Evolutionary conservation across 2,113 vertebrate species (phyloP).

Genomic region (Anoplopoma fimbria): DNA sequence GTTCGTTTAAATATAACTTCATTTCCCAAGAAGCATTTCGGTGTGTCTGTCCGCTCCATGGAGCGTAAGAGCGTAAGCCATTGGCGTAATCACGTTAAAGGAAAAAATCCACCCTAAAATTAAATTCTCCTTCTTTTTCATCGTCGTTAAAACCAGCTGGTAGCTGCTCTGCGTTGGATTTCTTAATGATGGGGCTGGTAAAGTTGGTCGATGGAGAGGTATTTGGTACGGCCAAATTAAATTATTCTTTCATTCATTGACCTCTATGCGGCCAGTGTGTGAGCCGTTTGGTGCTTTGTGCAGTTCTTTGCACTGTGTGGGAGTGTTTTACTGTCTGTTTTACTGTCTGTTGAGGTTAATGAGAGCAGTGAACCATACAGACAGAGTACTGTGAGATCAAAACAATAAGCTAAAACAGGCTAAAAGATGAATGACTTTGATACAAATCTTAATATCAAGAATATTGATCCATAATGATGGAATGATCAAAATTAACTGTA

Average conservation of each 20-base stretch:
- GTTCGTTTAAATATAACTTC: not conserved
- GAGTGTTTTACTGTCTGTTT: not conserved
- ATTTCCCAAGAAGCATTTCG: slow-evolving; percentile 20
- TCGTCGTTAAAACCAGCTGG: not conserved
- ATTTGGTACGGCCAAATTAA: not conserved
- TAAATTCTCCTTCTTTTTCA: not conserved
- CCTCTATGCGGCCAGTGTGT: not conserved
- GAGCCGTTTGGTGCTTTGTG: too few relatives aligned
- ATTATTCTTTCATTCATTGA: not conserved
- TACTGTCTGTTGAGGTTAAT: not conserved
- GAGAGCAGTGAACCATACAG: too few relatives aligned
- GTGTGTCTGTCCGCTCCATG: not conserved
- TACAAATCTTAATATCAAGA: too few relatives aligned
- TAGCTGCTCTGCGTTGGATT: not conserved
- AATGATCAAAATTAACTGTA: too few relatives aligned
- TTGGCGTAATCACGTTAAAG: not conserved
- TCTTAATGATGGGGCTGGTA: not conserved
- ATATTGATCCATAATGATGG: too few relatives aligned
- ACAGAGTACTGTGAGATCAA: too few relatives aligned
- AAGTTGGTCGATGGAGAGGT: not conserved
- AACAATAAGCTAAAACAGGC: too few relatives aligned
- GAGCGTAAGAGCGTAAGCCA: not conserved
- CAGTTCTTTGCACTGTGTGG: too few relatives aligned
- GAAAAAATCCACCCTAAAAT: not conserved
- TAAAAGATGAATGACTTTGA: too few relatives aligned